A percentile compares a stretch with the other conserved stretches of the same genome.
Conservation (phyloP, 1,140 invertebrate genomes). For the Papilio dardanus region DNA sequence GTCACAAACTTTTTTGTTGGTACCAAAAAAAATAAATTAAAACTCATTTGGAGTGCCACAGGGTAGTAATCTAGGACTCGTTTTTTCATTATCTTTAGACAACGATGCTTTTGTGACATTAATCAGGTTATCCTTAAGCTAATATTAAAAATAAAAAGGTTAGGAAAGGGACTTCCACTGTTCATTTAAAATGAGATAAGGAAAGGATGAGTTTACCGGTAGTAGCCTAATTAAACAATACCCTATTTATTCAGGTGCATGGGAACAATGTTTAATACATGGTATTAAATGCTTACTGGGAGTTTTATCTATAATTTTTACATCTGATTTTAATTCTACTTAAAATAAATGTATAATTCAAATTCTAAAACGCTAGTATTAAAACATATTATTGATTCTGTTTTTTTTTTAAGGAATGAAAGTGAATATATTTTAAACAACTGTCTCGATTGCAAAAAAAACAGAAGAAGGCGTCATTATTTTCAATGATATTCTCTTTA, state of each 20-base stretch:
- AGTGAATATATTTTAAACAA: too few relatives aligned
- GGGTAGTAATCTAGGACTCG: neutral
- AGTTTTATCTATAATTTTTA: neutral
- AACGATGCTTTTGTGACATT: conserved; percentile 7
- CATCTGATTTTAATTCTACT: neutral
- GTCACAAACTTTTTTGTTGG: too few relatives aligned
- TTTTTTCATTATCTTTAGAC: neutral
- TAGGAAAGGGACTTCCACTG: conserved; percentile 13
- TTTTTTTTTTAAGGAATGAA: too few relatives aligned
- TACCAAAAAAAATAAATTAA: too few relatives aligned
- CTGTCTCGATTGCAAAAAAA: too few relatives aligned
- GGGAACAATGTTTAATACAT: neutral
- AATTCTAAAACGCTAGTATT: too few relatives aligned
- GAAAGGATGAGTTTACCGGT: conserved; percentile 1
- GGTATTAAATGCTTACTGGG: too few relatives aligned
- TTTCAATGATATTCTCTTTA: neutral
- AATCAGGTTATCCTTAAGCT: conserved; percentile 29
- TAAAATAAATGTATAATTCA: too few relatives aligned
- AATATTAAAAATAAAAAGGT: conserved; percentile 17
- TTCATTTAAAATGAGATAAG: conserved; percentile 16
- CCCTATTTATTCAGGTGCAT: conserved; percentile 7
- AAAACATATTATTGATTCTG: too few relatives aligned
- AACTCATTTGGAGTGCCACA: neutral
- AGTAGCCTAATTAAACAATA: conserved; percentile 36
- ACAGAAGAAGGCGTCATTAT: neutral